Conservation (phyloP, 2,113 vertebrate genomes). For the Scortum barcoo region DNA sequence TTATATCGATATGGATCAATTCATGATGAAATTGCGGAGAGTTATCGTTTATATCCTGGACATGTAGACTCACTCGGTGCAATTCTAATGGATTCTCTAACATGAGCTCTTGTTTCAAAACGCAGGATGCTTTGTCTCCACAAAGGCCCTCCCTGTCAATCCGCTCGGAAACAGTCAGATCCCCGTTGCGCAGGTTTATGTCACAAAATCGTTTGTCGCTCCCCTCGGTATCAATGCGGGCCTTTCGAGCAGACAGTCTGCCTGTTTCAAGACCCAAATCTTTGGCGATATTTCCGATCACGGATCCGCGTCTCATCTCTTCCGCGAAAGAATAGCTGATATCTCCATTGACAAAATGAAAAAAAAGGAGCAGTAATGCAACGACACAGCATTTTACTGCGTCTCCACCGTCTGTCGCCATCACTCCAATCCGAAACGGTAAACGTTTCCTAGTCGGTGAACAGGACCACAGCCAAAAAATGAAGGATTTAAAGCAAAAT, state of each 20-base stretch:
- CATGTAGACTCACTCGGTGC: slow-evolving; percentile 61
- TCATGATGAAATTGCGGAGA: slow-evolving; percentile 74
- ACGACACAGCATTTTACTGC: no score
- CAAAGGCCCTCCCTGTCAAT: slow-evolving; percentile 85
- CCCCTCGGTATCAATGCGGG: slow-evolving; percentile 80
- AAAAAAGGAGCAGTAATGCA: slow-evolving; percentile 14
- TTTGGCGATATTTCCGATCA: slow-evolving; percentile 85
- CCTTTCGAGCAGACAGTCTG: slow-evolving; percentile 82
- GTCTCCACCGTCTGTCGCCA: no score
- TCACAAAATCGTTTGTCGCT: slow-evolving; percentile 66
- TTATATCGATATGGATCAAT: slow-evolving; percentile 69
- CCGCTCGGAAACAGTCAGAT: slow-evolving; percentile 74
- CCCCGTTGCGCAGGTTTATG: slow-evolving; percentile 76
- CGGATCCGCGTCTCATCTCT: slow-evolving; percentile 81
- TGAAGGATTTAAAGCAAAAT: no score
- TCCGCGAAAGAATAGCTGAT: slow-evolving; percentile 80
- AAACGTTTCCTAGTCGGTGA: no score
- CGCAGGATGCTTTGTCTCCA: slow-evolving; percentile 70
- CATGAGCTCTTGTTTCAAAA: slow-evolving; percentile 81
- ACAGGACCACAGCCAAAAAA: no score
- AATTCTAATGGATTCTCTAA: slow-evolving; percentile 63
- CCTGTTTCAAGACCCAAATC: slow-evolving; percentile 82
- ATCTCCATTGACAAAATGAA: slow-evolving; percentile 32
- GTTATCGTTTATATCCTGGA: slow-evolving; percentile 87
- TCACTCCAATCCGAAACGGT: no score